A percentile compares a stretch with the other conserved stretches of the same genome.
Evolutionary conservation across 2,113 vertebrate genomes (phyloP).

Genomic region (Erythrocercus mccallii): DNA sequence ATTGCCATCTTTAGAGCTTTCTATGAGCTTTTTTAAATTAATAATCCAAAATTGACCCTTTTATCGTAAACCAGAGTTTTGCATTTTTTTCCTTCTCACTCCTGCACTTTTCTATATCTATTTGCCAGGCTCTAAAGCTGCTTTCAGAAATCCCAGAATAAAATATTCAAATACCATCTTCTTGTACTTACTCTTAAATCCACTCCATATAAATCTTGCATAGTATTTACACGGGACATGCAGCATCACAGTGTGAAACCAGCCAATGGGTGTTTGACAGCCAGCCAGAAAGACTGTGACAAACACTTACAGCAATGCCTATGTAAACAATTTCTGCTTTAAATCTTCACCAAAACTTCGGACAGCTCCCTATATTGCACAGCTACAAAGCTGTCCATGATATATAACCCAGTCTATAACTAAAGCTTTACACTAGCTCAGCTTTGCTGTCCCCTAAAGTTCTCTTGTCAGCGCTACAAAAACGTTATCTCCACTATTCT

Average conservation of each 20-base stretch:
- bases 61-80: neutral
- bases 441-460: neutral
- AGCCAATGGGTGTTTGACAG: neutral
- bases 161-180: neutral
- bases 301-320: neutral
- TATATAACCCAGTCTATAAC: rapidly evolving
- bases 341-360: neutral
- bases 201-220: neutral
- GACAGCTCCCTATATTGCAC: rapidly evolving
- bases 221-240: neutral
- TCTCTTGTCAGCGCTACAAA: neutral
- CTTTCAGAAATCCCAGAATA: neutral
- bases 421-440: neutral
- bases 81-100: neutral
- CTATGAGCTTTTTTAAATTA: neutral
- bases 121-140: neutral
- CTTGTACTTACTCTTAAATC: neutral
- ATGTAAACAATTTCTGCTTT: neutral
- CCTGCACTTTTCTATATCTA: neutral
- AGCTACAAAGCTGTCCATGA: neutral
- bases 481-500: neutral
- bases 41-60: neutral
- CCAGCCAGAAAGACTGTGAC: neutral
- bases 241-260: neutral
- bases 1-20: neutral